Evolutionary conservation across 2,888 invertebrate genomes (phyloP).

Genomic region (Drosophila vallismaia): DNA sequence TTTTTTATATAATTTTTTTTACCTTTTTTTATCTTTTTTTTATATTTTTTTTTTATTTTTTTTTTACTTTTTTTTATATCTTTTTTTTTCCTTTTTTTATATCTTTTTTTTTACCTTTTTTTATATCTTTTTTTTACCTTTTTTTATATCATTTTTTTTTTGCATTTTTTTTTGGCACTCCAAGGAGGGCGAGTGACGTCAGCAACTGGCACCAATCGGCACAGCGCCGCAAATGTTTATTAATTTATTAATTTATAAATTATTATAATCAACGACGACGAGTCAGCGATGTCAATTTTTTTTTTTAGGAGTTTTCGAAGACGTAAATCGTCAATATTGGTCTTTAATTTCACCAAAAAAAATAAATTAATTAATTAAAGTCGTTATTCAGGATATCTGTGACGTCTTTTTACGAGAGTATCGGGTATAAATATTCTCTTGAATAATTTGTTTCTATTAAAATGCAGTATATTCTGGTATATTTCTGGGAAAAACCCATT

Average conservation of each 20-base stretch:
- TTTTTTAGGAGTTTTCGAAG: not conserved
- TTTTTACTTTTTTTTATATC: conserved; percentile 12
- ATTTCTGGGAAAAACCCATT: too few species aligned
- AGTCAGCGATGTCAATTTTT: not conserved
- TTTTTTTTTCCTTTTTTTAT: too few species aligned
- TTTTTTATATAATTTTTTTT: not conserved
- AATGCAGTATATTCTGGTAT: too few species aligned
- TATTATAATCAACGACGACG: conserved; percentile 44
- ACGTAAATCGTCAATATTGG: not conserved
- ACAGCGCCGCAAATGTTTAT: conserved; percentile 43
- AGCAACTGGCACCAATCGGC: conserved; percentile 54
- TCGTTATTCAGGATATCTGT: too few species aligned
- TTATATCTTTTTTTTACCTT: not conserved
- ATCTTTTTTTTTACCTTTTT: conserved; percentile 8
- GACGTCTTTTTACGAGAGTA: not conserved
- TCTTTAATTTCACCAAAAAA: not conserved
- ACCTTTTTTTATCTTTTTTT: not conserved
- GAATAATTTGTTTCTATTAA: too few species aligned
- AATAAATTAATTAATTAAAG: too few species aligned
- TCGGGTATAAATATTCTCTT: too few species aligned
- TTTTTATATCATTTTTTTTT: not conserved
- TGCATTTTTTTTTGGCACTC: conserved; percentile 10
- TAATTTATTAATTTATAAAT: conserved; percentile 59
- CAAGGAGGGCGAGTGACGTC: conserved; percentile 20
- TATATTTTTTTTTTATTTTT: too few species aligned